phyloP scores from a whole-genome alignment of 2,113 vertebrate genomes.

The Ibidorhyncha struthersii region DNA sequence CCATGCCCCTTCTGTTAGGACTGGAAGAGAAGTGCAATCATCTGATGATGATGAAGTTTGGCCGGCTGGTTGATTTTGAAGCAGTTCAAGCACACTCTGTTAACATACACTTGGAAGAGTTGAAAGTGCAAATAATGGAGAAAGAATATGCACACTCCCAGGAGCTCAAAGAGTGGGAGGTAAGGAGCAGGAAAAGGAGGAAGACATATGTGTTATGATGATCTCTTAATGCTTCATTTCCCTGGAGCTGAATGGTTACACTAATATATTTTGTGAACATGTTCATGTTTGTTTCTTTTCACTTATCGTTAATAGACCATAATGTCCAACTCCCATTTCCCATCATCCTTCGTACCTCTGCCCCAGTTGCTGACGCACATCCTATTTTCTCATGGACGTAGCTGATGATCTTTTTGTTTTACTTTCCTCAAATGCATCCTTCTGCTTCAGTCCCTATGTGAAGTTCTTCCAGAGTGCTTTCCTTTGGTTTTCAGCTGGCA shows the following conservation, averaged over 20 bases:
- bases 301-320: not conserved
- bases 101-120: slow-evolving; percentile 82
- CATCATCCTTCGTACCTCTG: not conserved
- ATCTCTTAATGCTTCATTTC: not conserved
- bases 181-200: slow-evolving; percentile 48
- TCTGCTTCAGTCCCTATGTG: not conserved
- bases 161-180: slow-evolving; percentile 85
- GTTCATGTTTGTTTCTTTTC: not conserved
- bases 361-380: not conserved
- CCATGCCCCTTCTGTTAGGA: slow-evolving; percentile 59
- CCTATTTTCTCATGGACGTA: not conserved
- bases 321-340: not conserved
- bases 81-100: slow-evolving; percentile 83
- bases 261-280: not conserved
- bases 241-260: not conserved
- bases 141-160: slow-evolving; percentile 68
- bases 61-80: slow-evolving; percentile 85
- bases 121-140: slow-evolving; percentile 80
- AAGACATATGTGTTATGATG: not conserved
- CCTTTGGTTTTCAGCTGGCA: not conserved
- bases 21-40: slow-evolving; percentile 79
- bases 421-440: not conserved
- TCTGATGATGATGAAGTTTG: slow-evolving; percentile 89
- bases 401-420: not conserved
- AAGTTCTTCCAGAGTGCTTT: not conserved